Evolutionary conservation across 2,797 vertebrate species (phyloP), one percentile per base, ranked within the genome.

Genomic region (Pangasius macronema): DNA sequence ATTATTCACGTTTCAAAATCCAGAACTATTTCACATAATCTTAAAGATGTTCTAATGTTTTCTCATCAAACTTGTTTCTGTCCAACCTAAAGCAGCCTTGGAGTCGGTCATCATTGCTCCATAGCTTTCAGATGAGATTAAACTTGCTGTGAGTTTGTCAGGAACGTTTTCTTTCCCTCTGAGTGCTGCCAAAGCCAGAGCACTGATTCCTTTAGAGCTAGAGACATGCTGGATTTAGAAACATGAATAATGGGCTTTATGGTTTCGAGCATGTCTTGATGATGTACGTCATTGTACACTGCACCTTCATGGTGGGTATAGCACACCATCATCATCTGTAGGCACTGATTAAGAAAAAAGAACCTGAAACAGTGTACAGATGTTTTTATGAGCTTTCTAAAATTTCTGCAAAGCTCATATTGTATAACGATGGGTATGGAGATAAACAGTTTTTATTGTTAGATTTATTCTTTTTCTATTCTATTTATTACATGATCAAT

Each of bases 41-140:
- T 22, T 73, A 73, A 18, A 73, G 70, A 42, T 4, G 22, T 75
- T 27, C 20, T 49, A 24, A 46, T 75, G 18, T 49, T 75, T 1
- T 27, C 39, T 42, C 8, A 75, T 24, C 22, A 72, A 72, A 39
- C 20, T 18, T 39, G 20, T 20, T 39, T 39, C 22, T 39, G 33
- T 39, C 36, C 68, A 39, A 14, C 30, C 3, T 68, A 30, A 68
- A 68, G 4, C 27, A 68, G 16, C 11, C 27, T 14, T 33, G n/a
- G 33, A 30, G 6, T 68, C 22, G 8, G 59, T 61, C 59, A 27
- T 27, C 59, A 2, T 27, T 33, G 4, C 63, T 33, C 30, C 30
- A 73, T 73, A 76, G 72, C 42, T 75, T 75, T 75, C 33, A 49
- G 22, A n/a, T 75, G 24, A 75, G 46, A 75, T 73, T 49, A 68